Evolutionary conservation across 2,888 invertebrate genomes (phyloP), one percentile per base, ranked within the genome.

Genomic region (Luperina nickerlii): DNA sequence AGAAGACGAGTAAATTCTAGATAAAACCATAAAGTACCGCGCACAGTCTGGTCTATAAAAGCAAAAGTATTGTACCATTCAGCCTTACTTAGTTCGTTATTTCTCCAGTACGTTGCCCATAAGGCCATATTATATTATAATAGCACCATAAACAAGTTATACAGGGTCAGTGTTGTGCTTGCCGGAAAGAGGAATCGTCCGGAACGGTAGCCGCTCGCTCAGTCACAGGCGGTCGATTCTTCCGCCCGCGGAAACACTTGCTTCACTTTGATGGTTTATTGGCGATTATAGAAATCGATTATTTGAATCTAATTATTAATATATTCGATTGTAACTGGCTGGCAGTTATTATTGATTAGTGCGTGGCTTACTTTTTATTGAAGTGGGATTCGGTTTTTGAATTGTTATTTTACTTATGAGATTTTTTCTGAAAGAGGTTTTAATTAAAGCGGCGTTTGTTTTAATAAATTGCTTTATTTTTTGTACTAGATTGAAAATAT

Each of bases 201-300:
- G 92, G 91, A 93, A 94, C 92, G 90, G 83, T 77, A 87, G 74
- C 76, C 83, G 75, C 79, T 48, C 20, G 76, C 81, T 84, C 91
- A 90, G 94, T 94, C 91, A 92, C 94, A 92, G 91, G 80, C 90
- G 87, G 90, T n/a, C 90, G 90, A 84, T 76, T 90, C 92, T 94
- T 93, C 93, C 93, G 92, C 80, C 87, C 81, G 80, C 87, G 86
- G 88, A 82, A 84, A 89, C 79, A 87, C 80, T 82, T 83, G 79
- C 81, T 78, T 86, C 82, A 84, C 83, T 76, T 79, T 69, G 81
- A 85, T 82, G 82, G 79, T 85, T 85, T 79, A 89, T 70, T 72
- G 69, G 38, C 74, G 75, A 87, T 82, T 78, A 85, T 79, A 20
- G 76, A 78, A 85, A 83, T 85, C 83, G 82, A 83, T 86, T 84